phyloP scores from a whole-genome alignment of 1,140 invertebrate species.

The Lineus longissimus region DNA sequence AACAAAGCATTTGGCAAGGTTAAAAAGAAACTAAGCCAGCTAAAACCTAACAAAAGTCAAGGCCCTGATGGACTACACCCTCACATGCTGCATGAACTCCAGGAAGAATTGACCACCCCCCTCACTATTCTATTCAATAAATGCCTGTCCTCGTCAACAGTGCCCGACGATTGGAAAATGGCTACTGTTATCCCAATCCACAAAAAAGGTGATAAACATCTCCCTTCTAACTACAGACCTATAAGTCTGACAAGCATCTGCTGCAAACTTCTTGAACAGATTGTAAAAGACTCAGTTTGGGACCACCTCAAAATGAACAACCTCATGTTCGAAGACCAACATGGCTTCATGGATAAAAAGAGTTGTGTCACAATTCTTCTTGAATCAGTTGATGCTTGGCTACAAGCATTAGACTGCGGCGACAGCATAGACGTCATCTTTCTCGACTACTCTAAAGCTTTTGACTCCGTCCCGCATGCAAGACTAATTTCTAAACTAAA shows the following conservation, averaged over 20 bases:
- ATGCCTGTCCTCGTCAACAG: too few relatives aligned
- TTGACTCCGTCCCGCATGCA: too few relatives aligned
- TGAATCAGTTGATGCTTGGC: constrained; percentile 8
- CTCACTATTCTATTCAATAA: too few relatives aligned
- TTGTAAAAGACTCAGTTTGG: constrained; percentile 14
- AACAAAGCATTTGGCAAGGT: too few relatives aligned
- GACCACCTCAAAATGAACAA: constrained; percentile 16
- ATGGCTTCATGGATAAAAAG: constrained; percentile 11
- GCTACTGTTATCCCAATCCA: constrained; percentile 6
- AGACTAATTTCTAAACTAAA: too few relatives aligned
- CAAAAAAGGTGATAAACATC: constrained; percentile 18
- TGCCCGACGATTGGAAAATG: constrained; percentile 11
- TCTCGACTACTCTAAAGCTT: too few relatives aligned
- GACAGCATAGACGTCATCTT: too few relatives aligned
- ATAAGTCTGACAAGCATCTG: constrained; percentile 8
- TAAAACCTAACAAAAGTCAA: too few relatives aligned
- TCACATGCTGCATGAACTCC: too few relatives aligned
- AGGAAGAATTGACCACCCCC: too few relatives aligned
- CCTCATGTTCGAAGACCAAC: constrained; percentile 15
- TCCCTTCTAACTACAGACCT: constrained; percentile 15
- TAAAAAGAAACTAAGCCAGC: too few relatives aligned
- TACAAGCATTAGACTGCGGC: neutral
- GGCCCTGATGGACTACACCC: too few relatives aligned
- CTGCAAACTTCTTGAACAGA: constrained; percentile 16
- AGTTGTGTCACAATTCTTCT: constrained; percentile 7